Evolutionary conservation across 2,888 invertebrate genomes (phyloP).

Genomic region (Drosophila kuntzei): DNA sequence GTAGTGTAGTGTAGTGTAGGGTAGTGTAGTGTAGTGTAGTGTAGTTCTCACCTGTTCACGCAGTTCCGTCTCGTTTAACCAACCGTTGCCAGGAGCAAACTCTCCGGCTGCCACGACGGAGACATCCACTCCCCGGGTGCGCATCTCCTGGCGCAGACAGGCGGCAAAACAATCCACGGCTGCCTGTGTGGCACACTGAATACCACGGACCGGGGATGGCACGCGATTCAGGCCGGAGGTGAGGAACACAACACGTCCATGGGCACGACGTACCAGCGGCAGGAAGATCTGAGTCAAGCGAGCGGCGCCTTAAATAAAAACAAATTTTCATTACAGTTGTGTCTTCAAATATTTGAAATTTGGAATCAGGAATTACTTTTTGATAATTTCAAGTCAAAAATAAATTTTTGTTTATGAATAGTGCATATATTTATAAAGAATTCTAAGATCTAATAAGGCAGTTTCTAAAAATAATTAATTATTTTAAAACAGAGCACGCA

Average conservation of each 20-base stretch:
- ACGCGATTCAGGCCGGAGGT: constrained; percentile 91
- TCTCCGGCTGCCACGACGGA: constrained; percentile 94
- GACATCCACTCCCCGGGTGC: constrained; percentile 92
- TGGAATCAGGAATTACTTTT: no score
- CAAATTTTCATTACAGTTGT: neutral
- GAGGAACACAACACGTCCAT: constrained; percentile 92
- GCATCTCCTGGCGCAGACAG: constrained; percentile 92
- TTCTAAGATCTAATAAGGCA: no score
- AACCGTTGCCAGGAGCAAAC: constrained; percentile 92
- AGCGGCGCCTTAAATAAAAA: constrained; percentile 87
- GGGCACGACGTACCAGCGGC: constrained; percentile 91
- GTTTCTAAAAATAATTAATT: no score
- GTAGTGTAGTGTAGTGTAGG: no score
- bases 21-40: no score
- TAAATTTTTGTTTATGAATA: no score
- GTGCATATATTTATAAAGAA: no score
- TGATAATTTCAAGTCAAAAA: no score
- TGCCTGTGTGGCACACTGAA: constrained; percentile 92
- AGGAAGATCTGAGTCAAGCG: constrained; percentile 92
- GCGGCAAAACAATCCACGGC: constrained; percentile 93
- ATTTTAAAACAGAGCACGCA: no score
- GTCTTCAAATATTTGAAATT: neutral
- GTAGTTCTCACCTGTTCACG: constrained; percentile 86
- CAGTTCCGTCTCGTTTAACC: constrained; percentile 90
- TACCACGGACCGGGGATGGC: constrained; percentile 92